These are phyloP conservation scores for Proisotoma minuta DNA, from an alignment of 2,888 invertebrate species.

Conservation along the genomic window DNA sequence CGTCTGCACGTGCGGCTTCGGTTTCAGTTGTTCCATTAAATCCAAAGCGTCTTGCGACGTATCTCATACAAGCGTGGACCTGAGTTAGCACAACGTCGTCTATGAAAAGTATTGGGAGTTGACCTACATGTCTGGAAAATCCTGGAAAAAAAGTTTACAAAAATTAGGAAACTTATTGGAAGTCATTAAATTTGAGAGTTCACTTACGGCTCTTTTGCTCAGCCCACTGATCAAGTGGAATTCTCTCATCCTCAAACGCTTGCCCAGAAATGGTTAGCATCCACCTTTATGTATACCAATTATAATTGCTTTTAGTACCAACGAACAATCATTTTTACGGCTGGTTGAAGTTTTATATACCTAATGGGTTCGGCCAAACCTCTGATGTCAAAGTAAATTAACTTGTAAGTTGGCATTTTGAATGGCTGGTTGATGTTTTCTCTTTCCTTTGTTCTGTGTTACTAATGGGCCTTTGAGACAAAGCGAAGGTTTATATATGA, in stretches of 20 bases:
- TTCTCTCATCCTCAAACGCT: conserved; percentile 21
- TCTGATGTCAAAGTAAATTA: conserved; percentile 28
- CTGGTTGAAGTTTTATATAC: not conserved
- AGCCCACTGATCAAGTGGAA: conserved; percentile 21
- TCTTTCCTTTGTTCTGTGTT: not conserved
- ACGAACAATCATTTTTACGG: too few species aligned
- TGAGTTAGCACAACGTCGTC: conserved; percentile 25
- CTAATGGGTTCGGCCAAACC: conserved; percentile 21
- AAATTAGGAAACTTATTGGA: not conserved
- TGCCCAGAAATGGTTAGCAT: conserved; percentile 23
- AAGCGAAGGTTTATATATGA: too few species aligned
- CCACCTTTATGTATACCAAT: too few species aligned
- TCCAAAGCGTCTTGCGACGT: conserved; percentile 21
- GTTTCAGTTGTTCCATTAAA: conserved; percentile 23
- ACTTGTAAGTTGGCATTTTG: conserved; percentile 17
- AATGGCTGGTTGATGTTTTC: not conserved
- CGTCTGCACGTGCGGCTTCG: conserved; percentile 26
- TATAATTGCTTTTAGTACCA: too few species aligned
- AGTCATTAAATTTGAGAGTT: not conserved
- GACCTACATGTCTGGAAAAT: conserved; percentile 21
- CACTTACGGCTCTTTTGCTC: conserved; percentile 18
- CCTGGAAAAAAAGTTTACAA: conserved; percentile 10
- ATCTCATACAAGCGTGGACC: conserved; percentile 22
- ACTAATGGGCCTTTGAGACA: too few species aligned
- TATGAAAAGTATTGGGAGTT: conserved; percentile 21